Evolutionary conservation across 2,113 vertebrate genomes (phyloP).

Genomic region (Eretmochelys imbricata): DNA sequence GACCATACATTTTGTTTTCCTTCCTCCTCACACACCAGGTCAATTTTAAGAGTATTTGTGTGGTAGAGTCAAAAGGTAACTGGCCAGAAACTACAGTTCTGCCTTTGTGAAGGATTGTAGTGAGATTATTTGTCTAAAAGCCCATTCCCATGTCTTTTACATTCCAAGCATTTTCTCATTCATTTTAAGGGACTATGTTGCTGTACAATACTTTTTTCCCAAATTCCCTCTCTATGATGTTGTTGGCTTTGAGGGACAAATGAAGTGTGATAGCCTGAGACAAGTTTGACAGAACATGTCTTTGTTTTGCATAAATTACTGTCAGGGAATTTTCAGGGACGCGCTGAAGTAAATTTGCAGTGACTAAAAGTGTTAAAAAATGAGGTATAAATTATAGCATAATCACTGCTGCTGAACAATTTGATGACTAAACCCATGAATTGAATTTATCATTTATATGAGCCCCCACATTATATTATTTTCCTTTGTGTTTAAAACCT

Average conservation of each 20-base stretch:
- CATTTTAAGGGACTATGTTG: conserved; percentile 27
- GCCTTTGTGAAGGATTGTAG: background rate
- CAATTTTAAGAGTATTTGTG: background rate
- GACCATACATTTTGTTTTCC: background rate
- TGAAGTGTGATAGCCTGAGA: conserved; percentile 45
- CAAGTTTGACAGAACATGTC: conserved; percentile 46
- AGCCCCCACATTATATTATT: background rate
- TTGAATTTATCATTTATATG: conserved; percentile 48
- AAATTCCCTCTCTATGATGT: conserved; percentile 9
- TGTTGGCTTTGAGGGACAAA: conserved; percentile 55
- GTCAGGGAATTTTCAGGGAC: conserved; percentile 54
- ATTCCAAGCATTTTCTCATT: background rate
- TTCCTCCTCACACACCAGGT: background rate
- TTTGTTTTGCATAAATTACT: conserved; percentile 65
- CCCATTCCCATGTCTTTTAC: background rate
- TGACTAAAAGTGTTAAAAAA: conserved; percentile 21
- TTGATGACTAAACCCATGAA: conserved; percentile 61
- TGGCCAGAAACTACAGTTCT: background rate
- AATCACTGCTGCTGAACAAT: conserved; percentile 40
- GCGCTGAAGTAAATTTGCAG: conserved; percentile 53
- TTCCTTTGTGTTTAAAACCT: background rate
- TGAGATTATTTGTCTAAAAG: conserved; percentile 22
- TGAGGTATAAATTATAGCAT: conserved; percentile 48
- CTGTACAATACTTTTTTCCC: background rate
- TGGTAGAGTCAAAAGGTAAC: conserved; percentile 1